These are phyloP conservation scores for Drosophila cardini DNA, from an alignment of 1,140 invertebrate species.

Conservation along the genomic window DNA sequence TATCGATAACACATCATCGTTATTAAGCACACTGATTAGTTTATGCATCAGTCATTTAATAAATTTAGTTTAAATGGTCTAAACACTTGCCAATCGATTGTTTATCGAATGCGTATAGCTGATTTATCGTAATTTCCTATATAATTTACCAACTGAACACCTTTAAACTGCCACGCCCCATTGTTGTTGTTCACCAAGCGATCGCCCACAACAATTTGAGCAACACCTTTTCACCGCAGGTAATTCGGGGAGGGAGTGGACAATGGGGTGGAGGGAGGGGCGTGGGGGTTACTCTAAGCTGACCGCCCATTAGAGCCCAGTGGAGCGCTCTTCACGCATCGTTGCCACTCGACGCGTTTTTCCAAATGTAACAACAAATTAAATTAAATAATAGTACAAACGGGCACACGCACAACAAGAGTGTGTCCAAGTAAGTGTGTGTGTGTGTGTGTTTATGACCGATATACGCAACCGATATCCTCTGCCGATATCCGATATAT, in stretches of 20 bases:
- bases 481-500: not conserved
- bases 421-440: not conserved
- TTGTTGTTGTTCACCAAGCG: slow-evolving; percentile 25
- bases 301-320: slow-evolving; percentile 46
- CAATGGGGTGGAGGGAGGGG: not conserved
- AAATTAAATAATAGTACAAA: slow-evolving; percentile 75
- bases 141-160: not conserved
- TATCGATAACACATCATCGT: not conserved
- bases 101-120: not conserved
- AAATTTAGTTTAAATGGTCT: too few relatives aligned
- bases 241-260: not conserved
- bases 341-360: slow-evolving; percentile 53
- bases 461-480: slow-evolving; percentile 19
- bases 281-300: slow-evolving; percentile 3
- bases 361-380: slow-evolving; percentile 76
- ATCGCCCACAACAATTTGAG: slow-evolving; percentile 42
- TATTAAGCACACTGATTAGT: too few relatives aligned
- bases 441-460: not conserved
- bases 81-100: too few relatives aligned
- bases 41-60: too few relatives aligned
- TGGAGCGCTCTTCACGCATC: slow-evolving; percentile 68
- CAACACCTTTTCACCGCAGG: slow-evolving; percentile 26
- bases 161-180: slow-evolving; percentile 20
- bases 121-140: not conserved
- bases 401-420: slow-evolving; percentile 46